Conservation (phyloP, 2,797 vertebrate genomes). For the Cossypha polioptera region DNA sequence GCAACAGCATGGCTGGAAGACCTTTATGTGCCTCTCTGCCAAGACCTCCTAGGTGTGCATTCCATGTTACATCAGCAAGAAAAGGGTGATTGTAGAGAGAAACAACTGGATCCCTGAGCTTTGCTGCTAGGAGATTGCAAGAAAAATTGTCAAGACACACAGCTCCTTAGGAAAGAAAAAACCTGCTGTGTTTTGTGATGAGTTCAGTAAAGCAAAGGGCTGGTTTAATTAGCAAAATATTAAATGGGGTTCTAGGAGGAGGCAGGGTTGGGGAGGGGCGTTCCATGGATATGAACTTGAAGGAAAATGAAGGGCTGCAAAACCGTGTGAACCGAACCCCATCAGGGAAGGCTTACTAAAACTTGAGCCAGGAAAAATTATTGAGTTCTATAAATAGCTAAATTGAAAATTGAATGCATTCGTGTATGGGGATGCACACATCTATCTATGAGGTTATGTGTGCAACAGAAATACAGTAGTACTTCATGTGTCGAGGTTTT, state of each 20-base stretch:
- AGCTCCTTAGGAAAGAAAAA: not conserved
- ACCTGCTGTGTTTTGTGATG: not conserved
- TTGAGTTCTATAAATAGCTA: conserved; percentile 53
- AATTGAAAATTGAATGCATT: conserved; percentile 49
- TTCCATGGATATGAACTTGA: not conserved
- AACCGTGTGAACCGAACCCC: conserved; percentile 29
- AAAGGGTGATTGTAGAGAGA: not conserved
- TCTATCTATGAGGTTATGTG: conserved; percentile 26
- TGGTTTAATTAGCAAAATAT: not conserved
- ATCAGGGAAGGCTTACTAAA: conserved; percentile 14
- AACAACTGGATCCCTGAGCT: not conserved
- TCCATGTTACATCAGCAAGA: not conserved
- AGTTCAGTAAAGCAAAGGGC: not conserved
- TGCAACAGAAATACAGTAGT: conserved; percentile 46
- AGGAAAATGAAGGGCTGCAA: not conserved
- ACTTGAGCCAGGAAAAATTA: conserved; percentile 55
- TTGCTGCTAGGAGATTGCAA: not conserved
- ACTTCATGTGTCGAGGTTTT: not conserved
- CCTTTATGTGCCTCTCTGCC: not conserved
- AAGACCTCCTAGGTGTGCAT: not conserved
- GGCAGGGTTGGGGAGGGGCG: fast-evolving
- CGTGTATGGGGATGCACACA: not conserved
- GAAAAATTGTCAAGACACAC: not conserved
- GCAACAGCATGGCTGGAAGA: not conserved
- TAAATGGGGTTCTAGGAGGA: not conserved